These are phyloP conservation scores for Drosophila murphyi DNA, from an alignment of 1,140 invertebrate species.

Conservation along the genomic window DNA sequence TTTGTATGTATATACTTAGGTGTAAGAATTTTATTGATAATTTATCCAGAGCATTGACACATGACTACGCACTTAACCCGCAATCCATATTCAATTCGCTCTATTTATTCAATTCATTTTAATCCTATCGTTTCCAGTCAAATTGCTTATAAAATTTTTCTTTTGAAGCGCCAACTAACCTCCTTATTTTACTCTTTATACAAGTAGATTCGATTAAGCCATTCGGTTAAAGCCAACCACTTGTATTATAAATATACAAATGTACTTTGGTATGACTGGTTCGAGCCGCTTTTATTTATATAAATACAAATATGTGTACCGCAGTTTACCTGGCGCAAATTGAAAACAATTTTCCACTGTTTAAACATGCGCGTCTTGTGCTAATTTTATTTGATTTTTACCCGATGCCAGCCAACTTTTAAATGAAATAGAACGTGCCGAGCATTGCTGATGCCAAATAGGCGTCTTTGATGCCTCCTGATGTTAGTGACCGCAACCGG, in stretches of 20 bases:
- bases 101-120: not conserved
- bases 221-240: not conserved
- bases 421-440: conserved; percentile 67
- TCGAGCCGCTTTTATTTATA: not conserved
- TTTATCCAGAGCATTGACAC: not conserved
- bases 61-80: no score
- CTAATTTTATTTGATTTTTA: conserved; percentile 79
- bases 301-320: not conserved
- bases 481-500: conserved; percentile 36
- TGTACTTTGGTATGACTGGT: not conserved
- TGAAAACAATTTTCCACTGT: conserved; percentile 58
- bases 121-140: not conserved
- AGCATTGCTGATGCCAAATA: conserved; percentile 43
- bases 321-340: conserved; percentile 48
- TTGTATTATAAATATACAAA: not conserved
- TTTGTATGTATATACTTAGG: not conserved
- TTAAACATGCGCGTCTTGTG: conserved; percentile 48
- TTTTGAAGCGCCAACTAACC: not conserved
- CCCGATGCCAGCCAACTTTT: conserved; percentile 57
- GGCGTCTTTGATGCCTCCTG: not conserved
- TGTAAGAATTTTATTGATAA: not conserved
- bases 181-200: not conserved
- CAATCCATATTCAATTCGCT: not conserved
- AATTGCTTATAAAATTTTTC: not conserved
- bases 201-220: conserved; percentile 24